Percentiles rank a stretch among this genome's conserved stretches.
phyloP scores from a whole-genome alignment of 2,888 invertebrate genomes.

The Pantelozetes paolii region DNA sequence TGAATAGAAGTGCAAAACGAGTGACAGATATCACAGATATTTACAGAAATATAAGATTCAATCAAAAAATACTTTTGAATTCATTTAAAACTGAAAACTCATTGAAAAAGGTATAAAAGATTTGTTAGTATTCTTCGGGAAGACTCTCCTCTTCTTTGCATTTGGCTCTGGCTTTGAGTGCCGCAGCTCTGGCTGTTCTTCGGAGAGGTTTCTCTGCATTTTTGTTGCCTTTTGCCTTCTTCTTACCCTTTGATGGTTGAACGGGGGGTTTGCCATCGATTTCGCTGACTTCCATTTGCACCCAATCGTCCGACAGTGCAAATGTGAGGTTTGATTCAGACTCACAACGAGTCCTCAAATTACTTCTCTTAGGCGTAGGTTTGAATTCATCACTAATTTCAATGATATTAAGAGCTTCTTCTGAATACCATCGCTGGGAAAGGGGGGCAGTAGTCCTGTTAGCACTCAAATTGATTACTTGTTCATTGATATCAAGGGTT shows the following conservation, averaged over 20 bases:
- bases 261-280: conserved; percentile 24
- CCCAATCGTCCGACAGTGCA: conserved; percentile 31
- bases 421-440: conserved; percentile 30
- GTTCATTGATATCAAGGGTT: background rate
- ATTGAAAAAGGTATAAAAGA: background rate
- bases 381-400: background rate
- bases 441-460: background rate
- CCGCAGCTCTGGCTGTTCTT: conserved; percentile 15
- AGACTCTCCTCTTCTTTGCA: conserved; percentile 10
- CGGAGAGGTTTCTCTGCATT: background rate
- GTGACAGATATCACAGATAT: conserved; percentile 23
- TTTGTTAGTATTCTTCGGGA: conserved; percentile 2
- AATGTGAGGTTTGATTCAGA: conserved; percentile 31
- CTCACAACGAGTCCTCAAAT: background rate
- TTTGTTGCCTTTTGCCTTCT: background rate
- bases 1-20: background rate
- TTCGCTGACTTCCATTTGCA: conserved; percentile 19
- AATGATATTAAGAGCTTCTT: background rate
- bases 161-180: conserved; percentile 21
- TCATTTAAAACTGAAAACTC: background rate
- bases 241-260: background rate
- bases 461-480: too few species aligned
- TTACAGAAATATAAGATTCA: background rate
- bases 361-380: background rate
- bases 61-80: background rate